Evolutionary conservation across 2,888 invertebrate genomes (phyloP), one percentile per base, ranked within the genome.

Genomic region (Hemithea aestivaria): DNA sequence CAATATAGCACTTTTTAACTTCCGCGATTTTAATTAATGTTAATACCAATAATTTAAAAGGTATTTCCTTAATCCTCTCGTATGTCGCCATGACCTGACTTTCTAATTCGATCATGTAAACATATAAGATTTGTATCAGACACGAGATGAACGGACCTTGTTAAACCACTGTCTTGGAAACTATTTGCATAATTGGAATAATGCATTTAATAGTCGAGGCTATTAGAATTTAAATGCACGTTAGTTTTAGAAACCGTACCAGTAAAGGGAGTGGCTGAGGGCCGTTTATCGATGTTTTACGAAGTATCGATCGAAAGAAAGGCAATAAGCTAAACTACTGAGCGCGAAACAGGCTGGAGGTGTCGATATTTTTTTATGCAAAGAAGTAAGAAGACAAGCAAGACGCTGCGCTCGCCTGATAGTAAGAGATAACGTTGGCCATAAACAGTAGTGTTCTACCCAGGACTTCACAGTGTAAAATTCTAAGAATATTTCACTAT

Each of bases 371-470:
- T n/a, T n/a, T n/a, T n/a, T n/a, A n/a, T n/a, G n/a, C n/a, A n/a
- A n/a, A n/a, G n/a, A n/a, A n/a, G n/a, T n/a, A n/a, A n/a, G n/a
- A n/a, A n/a, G n/a, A n/a, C n/a, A n/a, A n/a, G n/a, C n/a, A n/a
- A n/a, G n/a, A n/a, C n/a, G n/a, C n/a, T n/a, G n/a, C n/a, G n/a
- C n/a, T n/a, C n/a, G n/a, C n/a, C n/a, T n/a, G n/a, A n/a, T n/a
- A n/a, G n/a, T n/a, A n/a, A n/a, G n/a, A n/a, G n/a, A n/a, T n/a
- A n/a, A n/a, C n/a, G n/a, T n/a, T n/a, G n/a, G n/a, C n/a, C n/a
- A n/a, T n/a, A n/a, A 70, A 67, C 73, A 77, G 74, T 74, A 77
- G 76, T 81, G 81, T 81, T 74, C 73, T 71, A 76, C 74, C n/a
- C n/a, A n/a, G n/a, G n/a, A n/a, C n/a, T n/a, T n/a, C n/a, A n/a